Evolutionary conservation across 2,113 vertebrate genomes (phyloP).

Genomic region (Paramisgurnus dabryanus): DNA sequence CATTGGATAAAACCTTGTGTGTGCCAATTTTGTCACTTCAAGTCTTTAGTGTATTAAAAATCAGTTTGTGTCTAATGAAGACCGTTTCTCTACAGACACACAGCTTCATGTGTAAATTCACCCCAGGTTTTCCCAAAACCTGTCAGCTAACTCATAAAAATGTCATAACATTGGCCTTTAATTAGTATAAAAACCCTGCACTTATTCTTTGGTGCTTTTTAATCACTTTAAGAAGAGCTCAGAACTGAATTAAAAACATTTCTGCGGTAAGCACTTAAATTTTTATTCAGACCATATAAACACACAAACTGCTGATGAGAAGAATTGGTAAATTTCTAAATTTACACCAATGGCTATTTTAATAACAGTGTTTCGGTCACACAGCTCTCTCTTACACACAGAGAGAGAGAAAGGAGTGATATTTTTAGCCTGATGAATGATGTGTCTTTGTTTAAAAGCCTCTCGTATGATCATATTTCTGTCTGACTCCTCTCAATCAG

Average conservation of each 20-base stretch:
- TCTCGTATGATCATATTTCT: background rate
- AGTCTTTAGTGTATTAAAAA: constrained; percentile 28
- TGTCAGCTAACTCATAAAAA: background rate
- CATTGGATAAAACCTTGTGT: background rate
- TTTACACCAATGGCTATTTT: constrained; percentile 9
- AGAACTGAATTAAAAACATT: background rate
- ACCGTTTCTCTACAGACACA: background rate
- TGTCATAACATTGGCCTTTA: background rate
- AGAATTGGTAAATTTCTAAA: background rate
- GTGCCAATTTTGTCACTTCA: constrained; percentile 21
- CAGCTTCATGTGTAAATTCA: background rate
- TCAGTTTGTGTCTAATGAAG: background rate
- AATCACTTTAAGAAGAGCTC: background rate
- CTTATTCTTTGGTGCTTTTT: background rate
- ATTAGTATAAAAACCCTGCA: background rate
- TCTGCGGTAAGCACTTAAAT: background rate
- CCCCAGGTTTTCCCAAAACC: background rate
- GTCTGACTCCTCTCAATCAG: no score
- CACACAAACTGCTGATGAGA: background rate
- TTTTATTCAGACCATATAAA: no score
- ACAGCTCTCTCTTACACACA: background rate
- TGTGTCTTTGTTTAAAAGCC: background rate
- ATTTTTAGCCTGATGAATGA: constrained; percentile 24
- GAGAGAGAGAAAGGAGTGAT: background rate
- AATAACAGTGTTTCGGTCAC: constrained; percentile 1